Evolutionary conservation across 2,888 invertebrate species (phyloP).

Genomic region (Nephrotoma guestfalica): DNA sequence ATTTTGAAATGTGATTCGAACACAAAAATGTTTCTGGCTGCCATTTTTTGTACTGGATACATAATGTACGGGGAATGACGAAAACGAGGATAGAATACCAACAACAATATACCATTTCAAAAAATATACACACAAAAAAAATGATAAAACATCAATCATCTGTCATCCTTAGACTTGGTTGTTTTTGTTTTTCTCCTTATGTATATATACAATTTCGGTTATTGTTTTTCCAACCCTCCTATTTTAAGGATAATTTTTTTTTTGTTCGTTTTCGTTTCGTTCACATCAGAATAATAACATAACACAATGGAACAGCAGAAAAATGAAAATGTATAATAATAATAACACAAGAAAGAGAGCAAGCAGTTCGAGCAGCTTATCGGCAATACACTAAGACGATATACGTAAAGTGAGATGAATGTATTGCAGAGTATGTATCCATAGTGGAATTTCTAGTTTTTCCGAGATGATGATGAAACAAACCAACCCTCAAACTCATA

Average conservation of each 20-base stretch:
- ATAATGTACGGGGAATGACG: background rate
- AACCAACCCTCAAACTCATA: background rate
- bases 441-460: background rate
- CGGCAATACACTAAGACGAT: background rate
- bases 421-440: background rate
- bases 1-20: background rate
- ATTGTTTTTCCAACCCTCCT: background rate
- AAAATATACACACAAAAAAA: background rate
- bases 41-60: background rate
- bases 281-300: background rate
- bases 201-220: background rate
- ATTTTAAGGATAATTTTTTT: background rate
- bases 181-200: background rate
- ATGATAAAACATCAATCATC: background rate
- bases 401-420: background rate
- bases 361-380: background rate
- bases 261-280: background rate
- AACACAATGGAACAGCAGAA: background rate
- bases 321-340: background rate
- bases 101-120: background rate
- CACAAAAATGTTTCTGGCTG: background rate
- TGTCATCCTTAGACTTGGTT: background rate
- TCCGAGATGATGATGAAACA: background rate
- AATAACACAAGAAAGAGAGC: background rate
- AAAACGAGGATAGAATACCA: background rate